A percentile compares a stretch with the other conserved stretches of the same genome.
Evolutionary conservation across 2,888 invertebrate genomes (phyloP).

Genomic region (Drosophila cracens): DNA sequence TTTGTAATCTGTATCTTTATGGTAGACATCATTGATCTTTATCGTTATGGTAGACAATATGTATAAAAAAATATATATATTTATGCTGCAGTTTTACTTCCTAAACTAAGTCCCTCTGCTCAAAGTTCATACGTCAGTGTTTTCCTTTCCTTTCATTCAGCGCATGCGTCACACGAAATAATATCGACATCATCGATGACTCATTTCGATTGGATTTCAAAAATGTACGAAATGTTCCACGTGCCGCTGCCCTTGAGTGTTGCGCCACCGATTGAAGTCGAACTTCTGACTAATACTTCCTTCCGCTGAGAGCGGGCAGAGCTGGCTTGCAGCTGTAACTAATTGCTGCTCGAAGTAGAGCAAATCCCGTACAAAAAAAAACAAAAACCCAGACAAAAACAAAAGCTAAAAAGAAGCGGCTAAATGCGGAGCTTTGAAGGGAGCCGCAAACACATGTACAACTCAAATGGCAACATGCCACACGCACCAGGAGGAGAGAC

Average conservation of each 20-base stretch:
- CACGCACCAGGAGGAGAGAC: conserved; percentile 63
- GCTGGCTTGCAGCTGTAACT: conserved; percentile 64
- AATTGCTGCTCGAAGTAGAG: conserved; percentile 61
- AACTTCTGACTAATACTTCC: conserved; percentile 73
- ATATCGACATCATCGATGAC: conserved; percentile 52
- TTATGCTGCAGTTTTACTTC: background rate
- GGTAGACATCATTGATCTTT: background rate
- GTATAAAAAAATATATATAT: background rate
- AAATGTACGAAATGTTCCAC: conserved; percentile 61
- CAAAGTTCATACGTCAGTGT: background rate
- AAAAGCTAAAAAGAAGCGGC: conserved; percentile 32
- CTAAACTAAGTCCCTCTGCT: background rate
- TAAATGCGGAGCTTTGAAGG: conserved; percentile 60
- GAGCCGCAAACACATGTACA: conserved; percentile 77
- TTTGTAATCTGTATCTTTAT: background rate
- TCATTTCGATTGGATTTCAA: conserved; percentile 52
- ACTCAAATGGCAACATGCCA: conserved; percentile 79
- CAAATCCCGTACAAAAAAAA: conserved; percentile 23
- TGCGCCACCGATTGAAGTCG: conserved; percentile 13
- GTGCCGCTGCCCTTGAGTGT: conserved; percentile 57
- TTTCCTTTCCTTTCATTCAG: background rate
- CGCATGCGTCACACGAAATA: conserved; percentile 52
- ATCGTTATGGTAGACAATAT: background rate
- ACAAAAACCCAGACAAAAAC: background rate
- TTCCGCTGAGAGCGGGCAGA: conserved; percentile 52